Conservation (phyloP, 1,140 invertebrate genomes). For the Heterodera schachtii region DNA sequence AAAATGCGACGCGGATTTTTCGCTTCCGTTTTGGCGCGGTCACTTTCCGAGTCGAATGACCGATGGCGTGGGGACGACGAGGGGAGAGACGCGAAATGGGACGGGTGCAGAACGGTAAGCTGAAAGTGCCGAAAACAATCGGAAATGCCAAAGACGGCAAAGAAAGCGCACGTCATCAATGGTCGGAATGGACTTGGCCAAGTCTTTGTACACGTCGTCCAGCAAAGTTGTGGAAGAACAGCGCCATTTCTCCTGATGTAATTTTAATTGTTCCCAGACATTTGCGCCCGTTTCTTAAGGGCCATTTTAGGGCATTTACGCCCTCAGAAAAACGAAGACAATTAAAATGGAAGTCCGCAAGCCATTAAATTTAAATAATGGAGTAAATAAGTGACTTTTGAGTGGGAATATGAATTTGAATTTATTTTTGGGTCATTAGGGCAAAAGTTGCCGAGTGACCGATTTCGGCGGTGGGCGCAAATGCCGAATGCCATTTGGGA, state of each 20-base stretch:
- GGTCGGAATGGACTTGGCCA: conserved; percentile 60
- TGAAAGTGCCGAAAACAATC: conserved; percentile 1
- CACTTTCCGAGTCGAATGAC: not conserved
- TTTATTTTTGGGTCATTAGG: no score
- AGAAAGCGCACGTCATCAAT: conserved; percentile 55
- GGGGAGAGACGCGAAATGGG: conserved; percentile 6
- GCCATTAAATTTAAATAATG: no score
- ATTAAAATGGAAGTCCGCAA: no score
- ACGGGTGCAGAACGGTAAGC: conserved; percentile 27
- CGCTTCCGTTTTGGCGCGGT: not conserved
- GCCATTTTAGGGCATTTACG: no score
- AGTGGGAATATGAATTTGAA: no score
- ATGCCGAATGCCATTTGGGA: no score
- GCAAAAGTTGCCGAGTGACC: no score
- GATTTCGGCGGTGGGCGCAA: no score
- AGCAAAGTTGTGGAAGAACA: conserved; percentile 60
- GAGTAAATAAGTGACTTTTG: no score
- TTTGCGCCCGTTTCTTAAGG: no score
- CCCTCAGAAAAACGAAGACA: no score
- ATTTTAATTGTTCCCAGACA: no score
- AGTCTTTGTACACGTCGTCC: conserved; percentile 58
- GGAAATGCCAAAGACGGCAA: not conserved
- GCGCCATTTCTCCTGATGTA: conserved; percentile 54
- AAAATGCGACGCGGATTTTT: conserved; percentile 7
- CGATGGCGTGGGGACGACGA: conserved; percentile 3